Evolutionary conservation across 2,113 vertebrate species (phyloP).

Genomic region (Apistogramma diplotaenia): DNA sequence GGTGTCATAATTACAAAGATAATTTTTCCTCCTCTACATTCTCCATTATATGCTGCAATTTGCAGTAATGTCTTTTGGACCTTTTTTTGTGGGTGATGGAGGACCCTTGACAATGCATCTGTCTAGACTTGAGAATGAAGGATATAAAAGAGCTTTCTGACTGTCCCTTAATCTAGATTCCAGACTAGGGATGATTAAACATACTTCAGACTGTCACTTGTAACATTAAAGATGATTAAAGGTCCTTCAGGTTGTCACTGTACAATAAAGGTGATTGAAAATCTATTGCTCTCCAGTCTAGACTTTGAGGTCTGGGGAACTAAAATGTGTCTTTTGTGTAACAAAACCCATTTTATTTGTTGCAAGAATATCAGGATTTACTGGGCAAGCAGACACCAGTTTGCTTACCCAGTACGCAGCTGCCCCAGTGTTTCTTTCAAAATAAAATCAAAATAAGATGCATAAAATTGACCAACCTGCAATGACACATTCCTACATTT

Average conservation of each 20-base stretch:
- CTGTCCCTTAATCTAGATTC: neutral
- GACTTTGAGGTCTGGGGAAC: neutral
- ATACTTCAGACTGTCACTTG: neutral
- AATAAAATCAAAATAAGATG: neutral
- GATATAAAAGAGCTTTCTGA: neutral
- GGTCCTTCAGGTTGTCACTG: conserved; percentile 6
- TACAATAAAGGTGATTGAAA: conserved; percentile 9
- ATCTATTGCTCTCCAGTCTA: neutral
- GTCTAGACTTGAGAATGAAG: neutral
- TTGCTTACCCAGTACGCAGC: neutral
- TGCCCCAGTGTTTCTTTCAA: neutral
- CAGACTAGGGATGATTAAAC: conserved; percentile 24
- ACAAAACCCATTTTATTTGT: neutral
- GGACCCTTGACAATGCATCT: neutral
- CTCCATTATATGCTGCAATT: neutral
- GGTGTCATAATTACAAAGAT: neutral
- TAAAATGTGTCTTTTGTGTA: neutral
- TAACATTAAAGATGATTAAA: conserved; percentile 29
- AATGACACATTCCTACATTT: neutral
- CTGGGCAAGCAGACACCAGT: neutral
- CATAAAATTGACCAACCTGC: neutral
- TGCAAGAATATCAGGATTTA: neutral
- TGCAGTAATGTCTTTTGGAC: neutral
- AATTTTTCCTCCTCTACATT: neutral
- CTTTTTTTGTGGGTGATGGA: conserved; percentile 5